A percentile compares a stretch with the other conserved stretches of the same genome.
Evolutionary conservation across 2,113 vertebrate species (phyloP).

Genomic region (Elanus axillaris): DNA sequence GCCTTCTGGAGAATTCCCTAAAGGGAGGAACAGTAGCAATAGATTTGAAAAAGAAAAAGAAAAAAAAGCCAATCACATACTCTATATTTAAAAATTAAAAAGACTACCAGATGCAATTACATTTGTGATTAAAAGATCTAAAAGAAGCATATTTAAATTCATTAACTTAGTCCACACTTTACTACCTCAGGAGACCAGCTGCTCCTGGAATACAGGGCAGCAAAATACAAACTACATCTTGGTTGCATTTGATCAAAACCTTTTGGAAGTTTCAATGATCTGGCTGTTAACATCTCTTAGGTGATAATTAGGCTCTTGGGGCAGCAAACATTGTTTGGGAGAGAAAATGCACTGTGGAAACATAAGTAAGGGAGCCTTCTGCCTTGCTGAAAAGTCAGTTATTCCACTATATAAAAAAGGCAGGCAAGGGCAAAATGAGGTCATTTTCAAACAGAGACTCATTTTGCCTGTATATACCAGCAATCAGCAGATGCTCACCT

Average conservation of each 20-base stretch:
- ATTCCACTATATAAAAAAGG: neutral
- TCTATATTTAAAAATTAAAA: constrained; percentile 54
- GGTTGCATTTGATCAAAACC: constrained; percentile 61
- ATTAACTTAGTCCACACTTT: constrained; percentile 58
- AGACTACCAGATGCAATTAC: constrained; percentile 62
- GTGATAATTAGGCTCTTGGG: constrained; percentile 67
- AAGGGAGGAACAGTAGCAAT: neutral
- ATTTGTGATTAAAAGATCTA: constrained; percentile 62
- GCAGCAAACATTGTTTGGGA: constrained; percentile 48
- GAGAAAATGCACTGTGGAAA: constrained; percentile 23
- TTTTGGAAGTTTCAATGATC: constrained; percentile 50
- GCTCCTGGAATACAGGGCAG: constrained; percentile 40
- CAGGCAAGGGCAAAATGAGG: neutral
- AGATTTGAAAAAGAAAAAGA: neutral
- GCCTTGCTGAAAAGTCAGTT: neutral
- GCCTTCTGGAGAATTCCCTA: neutral
- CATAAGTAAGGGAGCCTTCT: neutral
- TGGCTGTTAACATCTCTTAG: constrained; percentile 66
- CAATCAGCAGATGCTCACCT: constrained; percentile 24
- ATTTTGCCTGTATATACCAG: neutral
- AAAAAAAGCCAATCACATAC: constrained; percentile 11
- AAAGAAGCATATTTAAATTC: constrained; percentile 61
- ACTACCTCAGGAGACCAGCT: constrained; percentile 59
- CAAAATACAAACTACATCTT: constrained; percentile 64
- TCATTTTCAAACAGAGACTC: neutral